Evolutionary conservation across 1,140 invertebrate species (phyloP).

Genomic region (Littorina saxatilis): DNA sequence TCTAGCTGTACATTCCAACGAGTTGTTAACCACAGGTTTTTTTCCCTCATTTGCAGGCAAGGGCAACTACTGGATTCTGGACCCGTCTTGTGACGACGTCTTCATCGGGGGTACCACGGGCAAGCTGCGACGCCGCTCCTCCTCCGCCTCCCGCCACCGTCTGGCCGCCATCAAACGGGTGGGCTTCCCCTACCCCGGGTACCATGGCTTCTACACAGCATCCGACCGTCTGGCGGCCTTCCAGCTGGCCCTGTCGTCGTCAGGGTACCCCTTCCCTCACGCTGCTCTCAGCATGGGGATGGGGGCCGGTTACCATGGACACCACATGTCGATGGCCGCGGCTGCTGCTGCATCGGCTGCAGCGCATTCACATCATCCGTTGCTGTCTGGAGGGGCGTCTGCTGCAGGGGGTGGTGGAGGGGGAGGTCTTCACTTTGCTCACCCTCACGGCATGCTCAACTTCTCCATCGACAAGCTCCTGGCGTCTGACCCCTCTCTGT

Average conservation of each 20-base stretch:
- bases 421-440: neutral
- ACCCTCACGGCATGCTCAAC: constrained; percentile 16
- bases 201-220: constrained; percentile 68
- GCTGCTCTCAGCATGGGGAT: neutral
- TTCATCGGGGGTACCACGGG: constrained; percentile 98
- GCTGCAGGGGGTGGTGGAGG: neutral
- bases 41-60: no score
- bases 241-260: constrained; percentile 94
- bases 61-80: constrained; percentile 89
- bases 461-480: constrained; percentile 39
- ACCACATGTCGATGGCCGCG: neutral
- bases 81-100: constrained; percentile 91
- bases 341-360: constrained; percentile 18
- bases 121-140: constrained; percentile 91
- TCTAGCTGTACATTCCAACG: no score
- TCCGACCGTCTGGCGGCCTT: constrained; percentile 70
- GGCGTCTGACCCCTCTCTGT: neutral
- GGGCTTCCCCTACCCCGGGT: constrained; percentile 56
- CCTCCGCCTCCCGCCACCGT: constrained; percentile 88
- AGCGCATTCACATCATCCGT: neutral
- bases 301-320: constrained; percentile 8
- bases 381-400: neutral
- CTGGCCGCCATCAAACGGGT: constrained; percentile 90
- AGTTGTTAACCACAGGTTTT: no score
- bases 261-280: constrained; percentile 78